phyloP scores from a whole-genome alignment of 2,113 vertebrate genomes.

The Peucedramus taeniatus region DNA sequence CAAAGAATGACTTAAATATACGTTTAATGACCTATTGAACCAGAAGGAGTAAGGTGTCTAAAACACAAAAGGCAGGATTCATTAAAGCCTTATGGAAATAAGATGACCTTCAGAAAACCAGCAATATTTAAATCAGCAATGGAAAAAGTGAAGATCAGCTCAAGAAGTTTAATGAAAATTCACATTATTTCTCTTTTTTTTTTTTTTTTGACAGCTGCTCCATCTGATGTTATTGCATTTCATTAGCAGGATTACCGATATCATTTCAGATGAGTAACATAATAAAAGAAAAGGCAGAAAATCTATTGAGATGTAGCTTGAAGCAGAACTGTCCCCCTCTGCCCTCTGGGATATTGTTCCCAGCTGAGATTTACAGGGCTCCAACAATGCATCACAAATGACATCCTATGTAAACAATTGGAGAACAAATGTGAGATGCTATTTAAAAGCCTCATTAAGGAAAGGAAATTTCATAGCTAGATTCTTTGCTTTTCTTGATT shows the following conservation, averaged over 20 bases:
- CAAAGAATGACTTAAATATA: constrained; percentile 3
- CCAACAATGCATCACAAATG: constrained; percentile 36
- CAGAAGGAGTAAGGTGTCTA: background rate
- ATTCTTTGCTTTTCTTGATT: background rate
- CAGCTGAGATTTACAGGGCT: constrained; percentile 28
- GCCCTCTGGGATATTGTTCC: constrained; percentile 19
- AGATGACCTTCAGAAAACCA: background rate
- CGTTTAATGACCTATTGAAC: constrained; percentile 38
- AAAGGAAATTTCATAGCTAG: constrained; percentile 21
- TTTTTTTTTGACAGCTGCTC: background rate
- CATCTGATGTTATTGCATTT: constrained; percentile 33
- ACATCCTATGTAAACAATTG: constrained; percentile 29
- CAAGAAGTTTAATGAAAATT: background rate
- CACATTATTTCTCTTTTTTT: background rate
- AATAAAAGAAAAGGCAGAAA: constrained; percentile 18
- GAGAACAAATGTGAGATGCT: constrained; percentile 26
- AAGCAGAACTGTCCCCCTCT: background rate
- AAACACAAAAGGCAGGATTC: background rate
- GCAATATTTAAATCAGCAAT: background rate
- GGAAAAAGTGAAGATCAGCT: background rate
- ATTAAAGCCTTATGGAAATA: background rate
- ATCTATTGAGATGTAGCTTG: constrained; percentile 2
- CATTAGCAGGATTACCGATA: constrained; percentile 27
- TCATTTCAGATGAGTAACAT: constrained; percentile 6
- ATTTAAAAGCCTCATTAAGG: constrained; percentile 46